Conservation (phyloP, 2,888 invertebrate genomes). For the Bembecia ichneumoniformis region DNA sequence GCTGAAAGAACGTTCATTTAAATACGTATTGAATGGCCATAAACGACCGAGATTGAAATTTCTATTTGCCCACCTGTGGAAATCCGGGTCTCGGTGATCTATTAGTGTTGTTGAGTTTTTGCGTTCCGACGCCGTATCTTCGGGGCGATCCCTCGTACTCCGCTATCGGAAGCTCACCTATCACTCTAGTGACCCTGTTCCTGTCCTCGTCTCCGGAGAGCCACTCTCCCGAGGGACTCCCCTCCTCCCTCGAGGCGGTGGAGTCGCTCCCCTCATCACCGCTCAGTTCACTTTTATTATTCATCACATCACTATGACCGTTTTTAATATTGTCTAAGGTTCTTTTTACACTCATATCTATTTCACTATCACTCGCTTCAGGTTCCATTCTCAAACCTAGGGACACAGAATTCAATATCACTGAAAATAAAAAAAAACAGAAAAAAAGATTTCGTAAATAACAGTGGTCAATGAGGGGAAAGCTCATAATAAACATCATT, state of each 20-base stretch:
- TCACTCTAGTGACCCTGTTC: slow-evolving; percentile 75
- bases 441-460: slow-evolving; percentile 35
- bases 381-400: slow-evolving; percentile 69
- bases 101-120: slow-evolving; percentile 77
- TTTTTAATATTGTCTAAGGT: slow-evolving; percentile 68
- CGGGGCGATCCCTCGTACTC: slow-evolving; percentile 93
- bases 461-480: slow-evolving; percentile 15
- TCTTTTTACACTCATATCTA: slow-evolving; percentile 63
- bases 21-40: neutral
- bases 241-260: slow-evolving; percentile 45
- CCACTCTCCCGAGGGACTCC: slow-evolving; percentile 49
- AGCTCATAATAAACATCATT: no score
- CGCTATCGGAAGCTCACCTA: slow-evolving; percentile 90
- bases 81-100: slow-evolving; percentile 89
- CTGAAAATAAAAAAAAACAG: slow-evolving; percentile 64
- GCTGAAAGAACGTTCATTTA: slow-evolving; percentile 34
- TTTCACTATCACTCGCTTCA: slow-evolving; percentile 66
- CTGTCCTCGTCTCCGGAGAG: slow-evolving; percentile 51
- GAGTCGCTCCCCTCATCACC: slow-evolving; percentile 50
- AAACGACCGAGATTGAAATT: neutral
- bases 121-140: slow-evolving; percentile 83
- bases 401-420: slow-evolving; percentile 70
- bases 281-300: slow-evolving; percentile 59
- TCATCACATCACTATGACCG: slow-evolving; percentile 63
- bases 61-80: slow-evolving; percentile 74